These are phyloP conservation scores for Brienomyrus longianalis DNA, from an alignment of 2,113 vertebrate species.

Conservation along the genomic window DNA sequence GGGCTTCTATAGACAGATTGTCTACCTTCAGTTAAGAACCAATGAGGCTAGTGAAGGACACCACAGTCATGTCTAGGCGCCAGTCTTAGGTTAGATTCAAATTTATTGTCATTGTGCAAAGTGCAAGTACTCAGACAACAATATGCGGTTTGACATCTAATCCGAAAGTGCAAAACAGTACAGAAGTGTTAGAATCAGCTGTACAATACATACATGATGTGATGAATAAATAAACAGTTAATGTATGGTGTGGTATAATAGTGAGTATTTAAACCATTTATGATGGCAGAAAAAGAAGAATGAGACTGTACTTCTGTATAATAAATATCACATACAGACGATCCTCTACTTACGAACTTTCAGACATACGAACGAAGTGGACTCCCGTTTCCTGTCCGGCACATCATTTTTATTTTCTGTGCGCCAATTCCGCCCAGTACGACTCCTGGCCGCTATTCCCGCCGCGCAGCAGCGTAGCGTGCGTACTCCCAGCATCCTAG, in stretches of 20 bases:
- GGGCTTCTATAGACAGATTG: background rate
- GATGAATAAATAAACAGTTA: background rate
- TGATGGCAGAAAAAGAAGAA: background rate
- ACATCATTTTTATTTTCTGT: too few species aligned
- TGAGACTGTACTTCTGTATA: background rate
- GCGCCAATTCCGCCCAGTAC: too few species aligned
- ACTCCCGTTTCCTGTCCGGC: too few species aligned
- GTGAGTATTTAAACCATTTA: background rate
- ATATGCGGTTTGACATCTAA: background rate
- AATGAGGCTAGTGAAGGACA: background rate
- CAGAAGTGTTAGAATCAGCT: background rate
- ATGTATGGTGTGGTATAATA: background rate
- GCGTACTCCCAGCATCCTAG: too few species aligned
- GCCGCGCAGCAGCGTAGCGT: too few species aligned
- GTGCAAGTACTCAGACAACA: background rate
- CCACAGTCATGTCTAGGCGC: background rate
- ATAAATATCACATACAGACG: too few species aligned
- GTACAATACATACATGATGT: background rate
- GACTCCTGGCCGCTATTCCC: too few species aligned
- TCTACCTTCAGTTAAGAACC: background rate
- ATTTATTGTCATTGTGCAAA: background rate
- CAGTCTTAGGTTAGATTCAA: background rate
- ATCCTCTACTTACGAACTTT: too few species aligned
- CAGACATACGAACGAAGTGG: too few species aligned
- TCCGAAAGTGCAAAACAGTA: background rate